phyloP scores from a whole-genome alignment of 2,888 invertebrate species.

The Drosophila nigricruria region DNA sequence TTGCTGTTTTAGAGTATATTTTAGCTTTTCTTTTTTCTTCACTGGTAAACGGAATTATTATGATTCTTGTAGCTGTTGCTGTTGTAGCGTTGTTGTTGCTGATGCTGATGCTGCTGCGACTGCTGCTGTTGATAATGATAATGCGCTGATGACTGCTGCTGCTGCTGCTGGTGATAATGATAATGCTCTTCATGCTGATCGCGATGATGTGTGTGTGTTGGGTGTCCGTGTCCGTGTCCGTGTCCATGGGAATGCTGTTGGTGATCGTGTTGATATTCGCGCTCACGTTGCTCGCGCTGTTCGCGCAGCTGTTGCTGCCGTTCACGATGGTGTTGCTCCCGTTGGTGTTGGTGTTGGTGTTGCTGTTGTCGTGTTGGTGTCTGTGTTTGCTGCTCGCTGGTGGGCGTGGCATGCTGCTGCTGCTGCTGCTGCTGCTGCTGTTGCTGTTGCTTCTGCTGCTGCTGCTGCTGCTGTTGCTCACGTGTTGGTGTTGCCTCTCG shows the following conservation, averaged over 20 bases:
- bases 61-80: conserved; percentile 82
- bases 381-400: conserved; percentile 45
- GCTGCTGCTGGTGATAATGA: conserved; percentile 25
- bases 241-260: conserved; percentile 39
- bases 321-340: conserved; percentile 59
- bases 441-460: conserved; percentile 43
- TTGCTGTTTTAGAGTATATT: conserved; percentile 8
- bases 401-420: conserved; percentile 51
- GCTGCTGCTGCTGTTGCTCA: conserved; percentile 58
- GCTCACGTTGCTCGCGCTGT: conserved; percentile 54
- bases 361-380: conserved; percentile 54
- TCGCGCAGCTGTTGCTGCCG: conserved; percentile 53
- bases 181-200: conserved; percentile 32
- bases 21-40: conserved; percentile 36
- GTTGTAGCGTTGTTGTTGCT: conserved; percentile 74
- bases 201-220: conserved; percentile 42
- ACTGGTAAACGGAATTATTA: conserved; percentile 85
- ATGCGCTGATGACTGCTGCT: conserved; percentile 35
- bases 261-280: conserved; percentile 45
- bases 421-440: conserved; percentile 45
- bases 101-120: conserved; percentile 51
- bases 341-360: conserved; percentile 54
- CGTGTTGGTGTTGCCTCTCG: conserved; percentile 74
- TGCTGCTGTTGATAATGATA: conserved; percentile 34
- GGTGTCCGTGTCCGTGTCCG: conserved; percentile 44